phyloP scores from a whole-genome alignment of 2,113 vertebrate genomes.

The Neofelis nebulosa region DNA sequence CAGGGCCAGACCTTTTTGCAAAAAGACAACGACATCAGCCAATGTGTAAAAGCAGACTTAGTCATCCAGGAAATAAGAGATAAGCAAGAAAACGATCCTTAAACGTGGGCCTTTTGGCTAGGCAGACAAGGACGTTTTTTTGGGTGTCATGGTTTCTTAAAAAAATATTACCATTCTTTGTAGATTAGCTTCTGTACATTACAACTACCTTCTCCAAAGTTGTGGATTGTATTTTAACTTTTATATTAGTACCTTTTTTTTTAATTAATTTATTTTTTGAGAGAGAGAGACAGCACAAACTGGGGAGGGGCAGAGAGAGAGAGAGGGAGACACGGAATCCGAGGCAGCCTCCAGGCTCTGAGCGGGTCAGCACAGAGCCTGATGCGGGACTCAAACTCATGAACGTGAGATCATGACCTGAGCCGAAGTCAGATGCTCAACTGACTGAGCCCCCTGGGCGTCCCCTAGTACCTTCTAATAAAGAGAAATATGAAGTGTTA shows the following conservation, averaged over 20 bases:
- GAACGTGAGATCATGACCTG: no score
- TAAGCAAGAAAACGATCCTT: not conserved
- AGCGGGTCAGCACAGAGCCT: no score
- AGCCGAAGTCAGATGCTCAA: no score
- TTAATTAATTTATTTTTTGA: no score
- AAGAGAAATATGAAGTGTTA: not conserved
- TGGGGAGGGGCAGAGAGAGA: no score
- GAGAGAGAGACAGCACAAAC: no score
- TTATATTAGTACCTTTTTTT: not conserved
- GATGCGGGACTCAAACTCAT: no score
- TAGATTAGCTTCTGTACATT: not conserved
- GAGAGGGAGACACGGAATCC: no score
- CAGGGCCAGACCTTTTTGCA: not conserved
- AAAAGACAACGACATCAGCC: not conserved
- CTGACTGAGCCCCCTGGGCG: accelerated
- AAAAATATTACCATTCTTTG: not conserved
- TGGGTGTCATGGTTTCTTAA: not conserved
- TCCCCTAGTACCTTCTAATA: not conserved
- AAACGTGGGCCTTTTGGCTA: not conserved
- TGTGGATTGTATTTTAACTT: not conserved
- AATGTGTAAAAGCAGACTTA: not conserved
- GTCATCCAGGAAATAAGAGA: not conserved
- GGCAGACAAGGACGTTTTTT: not conserved
- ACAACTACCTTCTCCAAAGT: not conserved
- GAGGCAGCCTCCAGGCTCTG: no score